These are phyloP conservation scores for Clupea harengus DNA, from an alignment of 2,113 vertebrate species.

Conservation along the genomic window DNA sequence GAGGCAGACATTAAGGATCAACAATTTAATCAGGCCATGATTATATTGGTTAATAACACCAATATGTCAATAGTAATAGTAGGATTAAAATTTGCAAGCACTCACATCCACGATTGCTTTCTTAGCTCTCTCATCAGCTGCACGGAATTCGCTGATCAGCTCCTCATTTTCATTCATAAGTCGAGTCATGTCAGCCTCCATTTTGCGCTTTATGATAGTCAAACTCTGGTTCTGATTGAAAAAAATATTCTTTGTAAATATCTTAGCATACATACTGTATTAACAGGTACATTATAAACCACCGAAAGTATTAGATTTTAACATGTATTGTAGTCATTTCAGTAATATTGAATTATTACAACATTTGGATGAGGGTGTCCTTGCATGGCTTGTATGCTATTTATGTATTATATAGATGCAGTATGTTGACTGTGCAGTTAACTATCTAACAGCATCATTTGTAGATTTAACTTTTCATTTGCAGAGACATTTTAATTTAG, in stretches of 20 bases:
- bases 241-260: not conserved
- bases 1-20: not conserved
- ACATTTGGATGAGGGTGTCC: too few relatives aligned
- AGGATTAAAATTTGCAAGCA: not conserved
- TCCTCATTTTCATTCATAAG: constrained; percentile 70
- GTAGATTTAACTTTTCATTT: too few relatives aligned
- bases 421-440: too few relatives aligned
- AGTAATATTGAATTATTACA: too few relatives aligned
- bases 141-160: constrained; percentile 67
- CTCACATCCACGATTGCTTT: constrained; percentile 67
- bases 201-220: constrained; percentile 66
- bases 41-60: not conserved
- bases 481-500: too few relatives aligned
- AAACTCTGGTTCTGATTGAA: constrained; percentile 67
- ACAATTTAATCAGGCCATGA: not conserved
- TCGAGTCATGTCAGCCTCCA: constrained; percentile 67
- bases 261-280: too few relatives aligned
- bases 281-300: too few relatives aligned
- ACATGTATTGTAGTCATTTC: too few relatives aligned
- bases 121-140: constrained; percentile 70
- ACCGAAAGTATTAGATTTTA: too few relatives aligned
- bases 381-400: too few relatives aligned
- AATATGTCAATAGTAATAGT: not conserved
- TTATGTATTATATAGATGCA: too few relatives aligned
- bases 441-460: too few relatives aligned